Evolutionary conservation across 2,797 vertebrate species (phyloP).

Genomic region (Poliocrania exsul): DNA sequence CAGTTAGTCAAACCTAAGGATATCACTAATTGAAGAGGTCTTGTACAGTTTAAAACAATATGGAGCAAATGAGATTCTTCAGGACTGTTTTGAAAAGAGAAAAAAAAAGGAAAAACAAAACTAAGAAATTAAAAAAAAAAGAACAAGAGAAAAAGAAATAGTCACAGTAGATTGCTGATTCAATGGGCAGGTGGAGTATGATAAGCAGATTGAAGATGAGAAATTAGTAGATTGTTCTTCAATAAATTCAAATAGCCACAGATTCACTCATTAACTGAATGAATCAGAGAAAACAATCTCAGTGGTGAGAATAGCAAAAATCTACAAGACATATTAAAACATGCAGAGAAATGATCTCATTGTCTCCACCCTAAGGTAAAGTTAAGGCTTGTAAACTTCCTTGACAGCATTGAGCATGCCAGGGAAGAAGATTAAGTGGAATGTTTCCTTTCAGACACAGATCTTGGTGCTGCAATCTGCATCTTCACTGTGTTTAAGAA

Average conservation of each 20-base stretch:
- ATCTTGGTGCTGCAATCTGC: neutral
- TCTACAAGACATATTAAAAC: conserved; percentile 59
- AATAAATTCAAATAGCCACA: conserved; percentile 24
- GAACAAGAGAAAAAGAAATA: neutral
- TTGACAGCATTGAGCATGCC: neutral
- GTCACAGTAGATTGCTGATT: neutral
- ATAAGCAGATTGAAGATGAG: neutral
- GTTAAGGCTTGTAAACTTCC: conserved; percentile 1
- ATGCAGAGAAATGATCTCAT: conserved; percentile 42
- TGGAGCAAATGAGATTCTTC: conserved; percentile 23
- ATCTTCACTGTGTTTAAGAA: neutral
- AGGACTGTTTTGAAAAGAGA: neutral
- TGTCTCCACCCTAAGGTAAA: conserved; percentile 29
- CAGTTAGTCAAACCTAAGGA: neutral
- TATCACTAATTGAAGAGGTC: neutral
- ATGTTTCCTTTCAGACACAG: neutral
- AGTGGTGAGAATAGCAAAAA: neutral
- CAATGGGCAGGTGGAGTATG: neutral
- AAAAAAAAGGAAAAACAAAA: neutral
- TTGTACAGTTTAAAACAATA: neutral
- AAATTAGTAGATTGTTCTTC: neutral
- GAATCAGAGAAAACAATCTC: conserved; percentile 28
- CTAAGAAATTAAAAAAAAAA: neutral
- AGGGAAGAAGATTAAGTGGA: neutral
- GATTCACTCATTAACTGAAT: conserved; percentile 12